Percentiles rank a stretch among this genome's conserved stretches.
Evolutionary conservation across 2,113 vertebrate genomes (phyloP).

Genomic region (Phocoena phocoena): DNA sequence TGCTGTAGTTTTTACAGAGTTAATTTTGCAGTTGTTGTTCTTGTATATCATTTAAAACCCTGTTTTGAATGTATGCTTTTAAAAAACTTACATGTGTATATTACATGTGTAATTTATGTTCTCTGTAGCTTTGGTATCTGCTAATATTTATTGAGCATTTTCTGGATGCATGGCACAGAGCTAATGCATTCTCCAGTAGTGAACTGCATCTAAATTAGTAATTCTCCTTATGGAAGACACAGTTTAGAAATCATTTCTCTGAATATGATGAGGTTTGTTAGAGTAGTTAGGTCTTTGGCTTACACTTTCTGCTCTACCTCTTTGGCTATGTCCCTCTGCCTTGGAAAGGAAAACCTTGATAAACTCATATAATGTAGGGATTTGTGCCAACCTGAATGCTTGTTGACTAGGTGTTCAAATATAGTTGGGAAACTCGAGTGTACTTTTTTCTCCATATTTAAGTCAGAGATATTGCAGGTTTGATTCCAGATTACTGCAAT

Average conservation of each 20-base stretch:
- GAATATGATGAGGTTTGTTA: not conserved
- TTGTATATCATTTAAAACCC: not conserved
- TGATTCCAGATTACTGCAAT: not conserved
- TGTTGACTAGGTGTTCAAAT: not conserved
- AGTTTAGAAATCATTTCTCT: not conserved
- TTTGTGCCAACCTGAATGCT: not conserved
- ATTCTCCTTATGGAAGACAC: not conserved
- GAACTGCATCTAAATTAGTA: constrained; percentile 25
- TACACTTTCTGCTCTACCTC: not conserved
- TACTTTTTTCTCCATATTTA: not conserved
- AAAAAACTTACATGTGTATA: not conserved
- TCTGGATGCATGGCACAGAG: not conserved
- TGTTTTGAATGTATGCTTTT: constrained; percentile 35
- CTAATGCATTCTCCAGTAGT: not conserved
- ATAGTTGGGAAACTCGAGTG: not conserved
- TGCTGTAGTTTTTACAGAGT: not conserved
- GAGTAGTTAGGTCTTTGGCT: not conserved
- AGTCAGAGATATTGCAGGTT: not conserved
- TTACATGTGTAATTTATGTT: constrained; percentile 1
- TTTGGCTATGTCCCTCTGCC: not conserved
- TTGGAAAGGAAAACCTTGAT: not conserved
- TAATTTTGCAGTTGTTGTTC: constrained; percentile 39
- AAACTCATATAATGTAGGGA: not conserved
- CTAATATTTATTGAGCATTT: constrained; percentile 41
- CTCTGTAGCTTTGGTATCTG: constrained; percentile 18